Conservation (phyloP, 2,113 vertebrate genomes). For the Calcarius ornatus region DNA sequence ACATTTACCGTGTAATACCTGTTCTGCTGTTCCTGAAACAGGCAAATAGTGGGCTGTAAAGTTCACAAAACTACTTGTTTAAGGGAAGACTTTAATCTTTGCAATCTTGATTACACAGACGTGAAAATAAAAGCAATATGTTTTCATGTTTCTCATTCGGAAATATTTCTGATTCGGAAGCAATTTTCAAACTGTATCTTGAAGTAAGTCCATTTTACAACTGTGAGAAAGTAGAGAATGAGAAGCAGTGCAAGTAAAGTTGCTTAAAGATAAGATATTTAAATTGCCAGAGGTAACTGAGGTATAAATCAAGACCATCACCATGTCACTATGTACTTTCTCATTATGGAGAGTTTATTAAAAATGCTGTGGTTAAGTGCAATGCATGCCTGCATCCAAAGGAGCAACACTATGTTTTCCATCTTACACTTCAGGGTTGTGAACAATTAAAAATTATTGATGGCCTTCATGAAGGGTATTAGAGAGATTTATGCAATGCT, state of each 20-base stretch:
- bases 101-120: background rate
- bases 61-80: background rate
- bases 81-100: background rate
- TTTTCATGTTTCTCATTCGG: background rate
- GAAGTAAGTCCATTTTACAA: background rate
- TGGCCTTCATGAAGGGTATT: slow-evolving; percentile 12
- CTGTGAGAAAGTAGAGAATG: background rate
- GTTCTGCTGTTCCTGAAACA: background rate
- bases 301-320: background rate
- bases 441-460: background rate
- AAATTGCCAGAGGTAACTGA: background rate
- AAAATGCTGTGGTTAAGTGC: background rate
- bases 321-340: background rate
- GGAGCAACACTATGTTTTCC: background rate
- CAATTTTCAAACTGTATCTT: background rate
- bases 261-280: background rate
- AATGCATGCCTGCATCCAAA: background rate
- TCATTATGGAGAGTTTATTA: background rate
- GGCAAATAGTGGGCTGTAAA: background rate
- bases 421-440: background rate
- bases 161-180: background rate
- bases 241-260: background rate
- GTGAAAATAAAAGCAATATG: background rate
- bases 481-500: slow-evolving; percentile 48
- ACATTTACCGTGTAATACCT: background rate